phyloP scores from a whole-genome alignment of 2,797 vertebrate genomes.

The Eutrigla gurnardus region DNA sequence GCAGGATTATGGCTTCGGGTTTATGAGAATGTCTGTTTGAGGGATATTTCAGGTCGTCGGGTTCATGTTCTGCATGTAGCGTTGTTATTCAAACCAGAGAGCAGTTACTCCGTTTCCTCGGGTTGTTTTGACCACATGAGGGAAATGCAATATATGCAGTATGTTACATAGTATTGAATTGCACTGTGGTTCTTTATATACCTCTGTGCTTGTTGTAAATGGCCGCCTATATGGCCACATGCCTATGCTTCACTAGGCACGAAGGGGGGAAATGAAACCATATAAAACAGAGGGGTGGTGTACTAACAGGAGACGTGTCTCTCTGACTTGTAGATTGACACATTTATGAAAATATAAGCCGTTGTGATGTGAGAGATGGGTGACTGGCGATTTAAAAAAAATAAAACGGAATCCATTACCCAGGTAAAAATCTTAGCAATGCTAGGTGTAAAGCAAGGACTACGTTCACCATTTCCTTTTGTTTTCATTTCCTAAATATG shows the following conservation, averaged over 20 bases:
- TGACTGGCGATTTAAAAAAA: neutral
- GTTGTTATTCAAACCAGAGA: conserved; percentile 20
- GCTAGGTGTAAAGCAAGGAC: neutral
- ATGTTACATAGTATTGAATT: neutral
- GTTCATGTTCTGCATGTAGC: conserved; percentile 18
- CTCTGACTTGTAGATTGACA: neutral
- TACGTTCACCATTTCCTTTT: neutral
- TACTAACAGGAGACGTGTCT: neutral
- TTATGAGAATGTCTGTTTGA: conserved; percentile 39
- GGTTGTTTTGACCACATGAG: neutral
- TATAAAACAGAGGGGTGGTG: neutral
- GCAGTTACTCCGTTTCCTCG: neutral
- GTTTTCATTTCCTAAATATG: neutral
- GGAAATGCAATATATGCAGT: conserved; percentile 10
- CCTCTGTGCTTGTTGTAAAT: neutral
- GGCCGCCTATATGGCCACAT: neutral
- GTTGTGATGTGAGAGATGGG: neutral
- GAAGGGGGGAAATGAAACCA: rapidly evolving
- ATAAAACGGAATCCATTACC: neutral
- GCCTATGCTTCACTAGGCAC: neutral
- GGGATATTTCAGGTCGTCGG: conserved; percentile 20
- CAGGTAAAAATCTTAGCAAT: neutral
- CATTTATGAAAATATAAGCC: neutral
- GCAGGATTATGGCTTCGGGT: conserved; percentile 33
- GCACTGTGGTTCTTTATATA: conserved; percentile 6